phyloP scores from a whole-genome alignment of 2,113 vertebrate species.

The Pseudois nayaur region DNA sequence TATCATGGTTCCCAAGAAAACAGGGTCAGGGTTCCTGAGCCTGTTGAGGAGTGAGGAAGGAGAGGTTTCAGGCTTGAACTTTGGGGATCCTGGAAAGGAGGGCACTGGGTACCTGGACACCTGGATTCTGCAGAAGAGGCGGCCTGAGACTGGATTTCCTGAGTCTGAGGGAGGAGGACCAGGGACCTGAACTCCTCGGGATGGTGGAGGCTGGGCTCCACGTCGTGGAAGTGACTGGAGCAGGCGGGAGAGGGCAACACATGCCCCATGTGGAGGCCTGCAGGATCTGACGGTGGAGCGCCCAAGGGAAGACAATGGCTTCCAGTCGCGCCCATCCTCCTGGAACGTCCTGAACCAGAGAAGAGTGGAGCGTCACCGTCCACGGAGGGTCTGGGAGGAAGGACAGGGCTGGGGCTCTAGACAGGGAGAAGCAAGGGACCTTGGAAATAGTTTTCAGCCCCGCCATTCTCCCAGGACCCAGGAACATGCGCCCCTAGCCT shows the following conservation, averaged over 20 bases:
- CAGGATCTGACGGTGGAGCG: not conserved
- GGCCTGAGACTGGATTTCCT: not conserved
- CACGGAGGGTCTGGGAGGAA: not conserved
- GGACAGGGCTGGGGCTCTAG: not conserved
- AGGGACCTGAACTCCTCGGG: not conserved
- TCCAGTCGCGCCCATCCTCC: not conserved
- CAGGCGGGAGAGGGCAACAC: not conserved
- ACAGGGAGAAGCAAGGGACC: not conserved
- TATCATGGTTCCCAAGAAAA: not conserved
- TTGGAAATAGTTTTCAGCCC: not conserved
- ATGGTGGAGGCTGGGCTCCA: not conserved
- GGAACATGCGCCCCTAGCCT: not conserved
- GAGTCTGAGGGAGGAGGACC: not conserved
- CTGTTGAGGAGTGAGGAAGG: not conserved
- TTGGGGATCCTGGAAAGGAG: not conserved
- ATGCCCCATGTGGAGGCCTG: not conserved
- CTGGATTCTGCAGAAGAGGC: not conserved
- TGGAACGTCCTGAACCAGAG: not conserved
- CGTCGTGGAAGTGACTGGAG: not conserved
- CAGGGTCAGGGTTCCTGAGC: not conserved
- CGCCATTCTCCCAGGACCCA: not conserved
- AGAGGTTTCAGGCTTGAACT: not conserved
- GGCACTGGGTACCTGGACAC: not conserved
- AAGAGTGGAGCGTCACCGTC: not conserved
- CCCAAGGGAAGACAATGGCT: not conserved